Evolutionary conservation across 2,888 invertebrate genomes (phyloP), one percentile per base, ranked within the genome.

Genomic region (Hirtodrosophila duncani): DNA sequence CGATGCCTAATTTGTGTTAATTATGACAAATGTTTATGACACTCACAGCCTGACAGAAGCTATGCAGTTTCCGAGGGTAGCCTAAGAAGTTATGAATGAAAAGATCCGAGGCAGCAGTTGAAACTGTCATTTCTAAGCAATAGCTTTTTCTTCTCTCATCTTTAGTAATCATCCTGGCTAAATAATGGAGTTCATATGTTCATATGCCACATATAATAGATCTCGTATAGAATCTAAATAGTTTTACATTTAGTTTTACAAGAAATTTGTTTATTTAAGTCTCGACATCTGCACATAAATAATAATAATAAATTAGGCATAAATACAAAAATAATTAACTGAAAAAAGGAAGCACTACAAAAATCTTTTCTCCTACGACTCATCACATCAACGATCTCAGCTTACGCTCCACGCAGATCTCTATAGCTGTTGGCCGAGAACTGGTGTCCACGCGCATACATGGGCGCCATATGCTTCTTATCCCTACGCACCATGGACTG

Each of bases 401-500:
- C 16, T n/a, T 38, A 75, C 29, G 57, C 52, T 2, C 77, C 63
- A n/a, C 53, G 23, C 43, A 75, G 33, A 39, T 55, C 43, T 8
- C 63, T 41, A 7, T 56, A 55, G 49, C 45, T 72, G 11, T 42
- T 39, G 6, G 36, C 27, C 8, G 57, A 18, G 18, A 74, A 78
- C 8, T 36, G 51, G 33, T 75, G 80, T 0, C 55, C 77, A 1
- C 59, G 33, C n/a, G 86, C 86, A 37, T 86, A 86, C 77, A 83
- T 82, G 30, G 86, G 84, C 38, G 81, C 65, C 66, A 85, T 80
- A 16, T 84, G 82, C 39, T 85, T 78, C 21, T 84, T 84, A 39
- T 86, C 86, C 10, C 77, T 79, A 9, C 71, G 68, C 9, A 85
- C 80, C 85, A 86, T 86, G 3, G 85, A 81, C 45, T 86, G 82